phyloP scores from a whole-genome alignment of 2,113 vertebrate genomes.

The Grus americana region DNA sequence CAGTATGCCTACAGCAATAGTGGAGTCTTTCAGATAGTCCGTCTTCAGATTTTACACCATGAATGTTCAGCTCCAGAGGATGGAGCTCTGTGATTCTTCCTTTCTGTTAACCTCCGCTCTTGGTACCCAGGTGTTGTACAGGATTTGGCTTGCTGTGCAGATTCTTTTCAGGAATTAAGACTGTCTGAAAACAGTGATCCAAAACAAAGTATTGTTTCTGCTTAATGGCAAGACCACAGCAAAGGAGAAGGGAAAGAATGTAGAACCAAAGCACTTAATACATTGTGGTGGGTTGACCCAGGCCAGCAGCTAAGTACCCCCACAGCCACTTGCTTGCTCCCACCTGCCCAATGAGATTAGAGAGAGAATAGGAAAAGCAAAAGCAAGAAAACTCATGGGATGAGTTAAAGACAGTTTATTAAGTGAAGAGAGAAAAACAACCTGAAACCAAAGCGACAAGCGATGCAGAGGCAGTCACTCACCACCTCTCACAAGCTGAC shows the following conservation, averaged over 20 bases:
- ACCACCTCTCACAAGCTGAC: not conserved
- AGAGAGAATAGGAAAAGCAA: not conserved
- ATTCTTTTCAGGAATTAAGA: not conserved
- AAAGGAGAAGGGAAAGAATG: not conserved
- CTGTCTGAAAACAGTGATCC: not conserved
- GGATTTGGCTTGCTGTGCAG: not conserved
- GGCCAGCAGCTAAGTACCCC: not conserved
- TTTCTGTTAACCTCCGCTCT: not conserved
- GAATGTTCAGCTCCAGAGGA: not conserved
- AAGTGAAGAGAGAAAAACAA: not conserved
- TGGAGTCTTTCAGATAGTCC: not conserved
- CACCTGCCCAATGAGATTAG: no score
- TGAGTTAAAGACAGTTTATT: not conserved
- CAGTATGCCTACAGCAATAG: not conserved
- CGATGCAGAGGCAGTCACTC: not conserved
- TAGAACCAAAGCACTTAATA: not conserved
- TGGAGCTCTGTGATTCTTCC: not conserved
- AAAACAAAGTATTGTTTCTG: not conserved
- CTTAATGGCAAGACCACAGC: no score
- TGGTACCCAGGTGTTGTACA: not conserved
- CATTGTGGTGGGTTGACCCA: accelerated
- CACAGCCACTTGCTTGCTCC: not conserved
- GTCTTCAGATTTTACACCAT: not conserved
- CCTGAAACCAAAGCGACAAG: no score
- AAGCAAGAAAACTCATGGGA: not conserved